Percentiles rank a stretch among this genome's conserved stretches.
These are phyloP conservation scores for Poeciliopsis retropinna DNA, from an alignment of 2,113 vertebrate species.

Conservation along the genomic window DNA sequence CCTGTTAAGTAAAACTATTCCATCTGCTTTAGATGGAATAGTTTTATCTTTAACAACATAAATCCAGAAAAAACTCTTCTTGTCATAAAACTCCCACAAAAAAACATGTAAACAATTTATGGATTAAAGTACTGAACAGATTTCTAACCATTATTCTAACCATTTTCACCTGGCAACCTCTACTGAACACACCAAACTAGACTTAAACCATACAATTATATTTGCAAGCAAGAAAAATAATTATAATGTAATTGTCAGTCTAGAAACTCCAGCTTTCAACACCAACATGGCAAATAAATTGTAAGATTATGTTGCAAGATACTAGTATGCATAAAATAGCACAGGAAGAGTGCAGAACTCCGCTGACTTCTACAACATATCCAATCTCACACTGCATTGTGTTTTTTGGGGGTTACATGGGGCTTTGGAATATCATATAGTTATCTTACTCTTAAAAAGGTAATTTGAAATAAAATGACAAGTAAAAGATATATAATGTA, in stretches of 20 bases:
- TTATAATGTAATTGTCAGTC: conserved; percentile 10
- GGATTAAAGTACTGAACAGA: conserved; percentile 9
- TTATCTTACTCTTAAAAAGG: background rate
- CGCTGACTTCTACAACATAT: background rate
- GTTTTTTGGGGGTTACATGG: background rate
- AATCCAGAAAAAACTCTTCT: background rate
- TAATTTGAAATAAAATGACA: conserved; percentile 7
- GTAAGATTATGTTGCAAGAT: no score
- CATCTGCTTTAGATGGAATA: background rate
- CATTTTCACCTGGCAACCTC: conserved; percentile 38
- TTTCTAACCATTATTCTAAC: conserved; percentile 5
- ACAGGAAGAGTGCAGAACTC: background rate
- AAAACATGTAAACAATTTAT: background rate
- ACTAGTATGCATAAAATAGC: conserved; percentile 5
- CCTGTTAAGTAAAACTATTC: conserved; percentile 33
- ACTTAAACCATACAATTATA: background rate
- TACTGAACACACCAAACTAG: conserved; percentile 20
- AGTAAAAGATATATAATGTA: conserved; percentile 5
- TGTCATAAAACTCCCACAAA: no score
- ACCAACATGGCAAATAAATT: background rate
- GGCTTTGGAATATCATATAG: background rate
- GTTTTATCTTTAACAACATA: background rate
- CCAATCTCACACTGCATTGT: background rate
- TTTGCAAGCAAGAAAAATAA: no score
- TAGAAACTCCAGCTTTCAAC: conserved; percentile 44